Evolutionary conservation across 2,888 invertebrate genomes (phyloP), one percentile per base, ranked within the genome.

Genomic region (Physocephala rufipes): DNA sequence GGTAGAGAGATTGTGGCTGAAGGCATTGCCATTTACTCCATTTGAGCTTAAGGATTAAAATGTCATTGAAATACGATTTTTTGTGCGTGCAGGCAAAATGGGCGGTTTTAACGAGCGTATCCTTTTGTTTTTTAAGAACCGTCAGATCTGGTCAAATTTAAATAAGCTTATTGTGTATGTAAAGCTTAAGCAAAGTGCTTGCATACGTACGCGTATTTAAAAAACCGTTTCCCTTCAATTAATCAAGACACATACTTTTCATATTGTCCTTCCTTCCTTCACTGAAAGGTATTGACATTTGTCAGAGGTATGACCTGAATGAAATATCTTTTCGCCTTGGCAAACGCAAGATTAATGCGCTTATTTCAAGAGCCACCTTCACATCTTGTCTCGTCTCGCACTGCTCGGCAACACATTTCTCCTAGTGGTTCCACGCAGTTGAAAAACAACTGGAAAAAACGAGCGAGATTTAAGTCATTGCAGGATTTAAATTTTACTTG

Each of bases 111-210:
- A 49, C 49, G 49, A 49, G 49, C 19, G 7, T n/a, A 3, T 15
- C 4, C 15, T n/a, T 12, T 15, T 49, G 49, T 5, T 49, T 49
- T 12, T 49, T 12, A 4, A 49, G 49, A 49, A n/a, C 16, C 19
- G 16, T 49, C 16, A 4, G 19, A 2, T 55, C 58, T 58, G 58
- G 16, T 16, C 58, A 28, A 58, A 16, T 28, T 16, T 28, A 58
- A 58, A 58, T 58, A 58, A 58, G 58, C 58, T 24, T 58, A 58
- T 58, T 36, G 4, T 58, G 28, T 58, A 21, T 28, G 28, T 36
- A 36, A 36, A 9, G 36, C 36, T 36, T 36, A 7, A 36, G 9
- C 36, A 36, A 36, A 9, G 36, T 9, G 36, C 9, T 7, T 9
- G 9, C 9, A 36, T 9, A 28, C 21, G 15, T 58, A 9, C 7